Evolutionary conservation across 2,797 vertebrate genomes (phyloP), one percentile per base, ranked within the genome.

Genomic region (Parotocinclus haroldoi): DNA sequence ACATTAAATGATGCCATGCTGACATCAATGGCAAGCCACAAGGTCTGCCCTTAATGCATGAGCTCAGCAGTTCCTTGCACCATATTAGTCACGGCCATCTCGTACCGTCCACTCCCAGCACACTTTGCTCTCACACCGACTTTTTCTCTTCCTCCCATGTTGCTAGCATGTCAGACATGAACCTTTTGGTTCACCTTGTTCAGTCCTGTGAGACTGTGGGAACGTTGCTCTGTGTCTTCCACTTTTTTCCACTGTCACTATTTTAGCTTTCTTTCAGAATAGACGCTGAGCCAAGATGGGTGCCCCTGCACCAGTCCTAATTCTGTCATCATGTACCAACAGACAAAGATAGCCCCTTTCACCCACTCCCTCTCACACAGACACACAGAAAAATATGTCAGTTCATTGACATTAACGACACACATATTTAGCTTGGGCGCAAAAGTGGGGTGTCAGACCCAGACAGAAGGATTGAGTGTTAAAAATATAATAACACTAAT

Each of bases 211-310:
- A 49, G 56, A 62, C 69, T 77, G 60, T 65, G 61, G 71, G 66
- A 70, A 66, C 60, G 6, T 38, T 45, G 17, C 53, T 17, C 2
- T 27, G 2, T 27, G 68, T 56, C 8, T 1, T 17, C 7, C 40
- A 38, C 45, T 70, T 62, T 69, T 56, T 56, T 10, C 74, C 55
- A 16, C 45, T 56, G 50, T 40, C 37, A 18, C 66, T 60, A 52
- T 72, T 66, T 73, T 70, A 59, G 54, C 63, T 69, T 46, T 61
- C 12, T 12, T 59, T 58, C 46, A 76, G 50, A 39, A 70, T 51
- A 67, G 57, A 70, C 37, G 37, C 57, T 48, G 17, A 10, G 57
- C 14, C 7, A 4, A 69, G 58, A 70, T 40, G 16, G 58, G 48
- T 55, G 54, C 55, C 54, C 6, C 42, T 27, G 55, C 12, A 4